Conservation (phyloP, 2,797 vertebrate species). For the Stomatorhinus walkeri region DNA sequence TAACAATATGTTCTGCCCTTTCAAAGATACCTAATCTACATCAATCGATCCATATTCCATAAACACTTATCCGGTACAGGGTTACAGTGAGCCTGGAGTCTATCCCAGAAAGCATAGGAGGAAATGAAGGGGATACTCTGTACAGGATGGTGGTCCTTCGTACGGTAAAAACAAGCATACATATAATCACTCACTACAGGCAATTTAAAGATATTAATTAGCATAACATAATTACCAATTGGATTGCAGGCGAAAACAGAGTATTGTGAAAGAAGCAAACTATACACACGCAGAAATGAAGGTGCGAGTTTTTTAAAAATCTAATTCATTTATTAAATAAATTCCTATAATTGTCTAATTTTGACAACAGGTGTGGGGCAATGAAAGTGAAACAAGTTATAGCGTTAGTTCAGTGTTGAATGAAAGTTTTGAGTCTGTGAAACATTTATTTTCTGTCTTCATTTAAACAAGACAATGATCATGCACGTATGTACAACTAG, state of each 20-base stretch:
- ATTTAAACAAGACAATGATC: neutral
- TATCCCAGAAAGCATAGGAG: neutral
- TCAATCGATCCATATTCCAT: neutral
- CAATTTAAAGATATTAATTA: neutral
- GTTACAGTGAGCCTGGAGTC: neutral
- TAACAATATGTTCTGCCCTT: neutral
- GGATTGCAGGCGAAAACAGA: neutral
- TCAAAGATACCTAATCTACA: neutral
- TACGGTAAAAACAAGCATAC: neutral
- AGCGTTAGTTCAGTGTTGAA: neutral
- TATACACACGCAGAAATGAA: neutral
- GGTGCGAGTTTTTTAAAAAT: too few species aligned
- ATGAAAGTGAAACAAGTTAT: neutral
- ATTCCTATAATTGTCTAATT: neutral
- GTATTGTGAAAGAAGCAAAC: neutral
- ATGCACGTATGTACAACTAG: neutral
- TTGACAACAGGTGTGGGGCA: neutral
- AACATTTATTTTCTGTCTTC: neutral
- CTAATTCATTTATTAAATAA: neutral
- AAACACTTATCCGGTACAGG: neutral
- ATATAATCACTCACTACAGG: neutral
- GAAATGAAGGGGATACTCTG: neutral
- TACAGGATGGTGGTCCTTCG: neutral
- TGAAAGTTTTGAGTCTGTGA: neutral
- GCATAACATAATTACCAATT: neutral